A percentile compares a stretch with the other conserved stretches of the same genome.
phyloP scores from a whole-genome alignment of 92 coral and sea anemone species.

The Virgularia gustaviana region DNA sequence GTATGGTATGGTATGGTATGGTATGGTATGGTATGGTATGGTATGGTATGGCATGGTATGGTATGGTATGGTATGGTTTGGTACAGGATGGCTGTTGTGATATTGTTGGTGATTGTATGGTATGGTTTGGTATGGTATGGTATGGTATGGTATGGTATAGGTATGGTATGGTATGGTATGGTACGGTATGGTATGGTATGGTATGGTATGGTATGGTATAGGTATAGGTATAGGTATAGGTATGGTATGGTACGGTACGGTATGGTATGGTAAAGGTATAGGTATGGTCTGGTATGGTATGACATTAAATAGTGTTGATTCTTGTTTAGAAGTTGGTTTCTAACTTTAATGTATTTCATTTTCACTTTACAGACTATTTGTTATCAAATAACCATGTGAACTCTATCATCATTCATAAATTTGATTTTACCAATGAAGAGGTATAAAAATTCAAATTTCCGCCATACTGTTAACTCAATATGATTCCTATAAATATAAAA shows the following conservation, averaged over 20 bases:
- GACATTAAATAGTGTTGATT: slow-evolving; percentile 6
- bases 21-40: neutral
- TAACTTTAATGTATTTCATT: neutral
- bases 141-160: slow-evolving; percentile 26
- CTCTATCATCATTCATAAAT: slow-evolving; percentile 88
- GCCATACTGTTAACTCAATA: no score
- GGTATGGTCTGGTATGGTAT: slow-evolving; percentile 25
- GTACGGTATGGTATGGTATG: slow-evolving; percentile 30
- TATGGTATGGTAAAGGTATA: slow-evolving; percentile 20
- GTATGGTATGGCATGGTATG: no score
- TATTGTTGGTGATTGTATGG: slow-evolving; percentile 32
- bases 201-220: slow-evolving; percentile 32
- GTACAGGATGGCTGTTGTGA: no score
- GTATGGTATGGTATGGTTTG: no score
- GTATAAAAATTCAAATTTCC: no score
- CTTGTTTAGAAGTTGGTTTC: no score
- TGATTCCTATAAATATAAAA: no score
- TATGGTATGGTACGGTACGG: slow-evolving; percentile 30
- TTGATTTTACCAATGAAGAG: slow-evolving; percentile 99
- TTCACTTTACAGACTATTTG: slow-evolving; percentile 61
- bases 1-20: slow-evolving; percentile 24
- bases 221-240: no score
- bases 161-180: slow-evolving; percentile 26
- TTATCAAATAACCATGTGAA: slow-evolving; percentile 92
- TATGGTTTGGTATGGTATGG: slow-evolving; percentile 27